Percentiles rank a stretch among this genome's conserved stretches.
Evolutionary conservation across 2,797 vertebrate genomes (phyloP).

Genomic region (Chloroceryle amazona): DNA sequence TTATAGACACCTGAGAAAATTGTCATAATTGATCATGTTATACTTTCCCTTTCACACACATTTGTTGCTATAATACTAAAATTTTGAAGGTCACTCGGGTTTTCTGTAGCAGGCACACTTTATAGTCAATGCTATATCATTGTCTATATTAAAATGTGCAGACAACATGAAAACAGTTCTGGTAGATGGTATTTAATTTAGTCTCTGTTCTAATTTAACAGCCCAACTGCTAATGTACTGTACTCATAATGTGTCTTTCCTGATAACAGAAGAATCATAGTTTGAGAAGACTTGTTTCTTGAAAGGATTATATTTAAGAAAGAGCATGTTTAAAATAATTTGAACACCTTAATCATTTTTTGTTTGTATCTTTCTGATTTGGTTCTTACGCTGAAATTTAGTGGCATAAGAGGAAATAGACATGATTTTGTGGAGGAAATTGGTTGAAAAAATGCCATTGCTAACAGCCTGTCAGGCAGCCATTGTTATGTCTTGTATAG

Average conservation of each 20-base stretch:
- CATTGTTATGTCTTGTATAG: neutral
- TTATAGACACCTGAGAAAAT: neutral
- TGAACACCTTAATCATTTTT: neutral
- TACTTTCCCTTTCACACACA: neutral
- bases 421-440: neutral
- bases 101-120: neutral
- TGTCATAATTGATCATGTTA: neutral
- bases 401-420: neutral
- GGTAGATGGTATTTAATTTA: neutral
- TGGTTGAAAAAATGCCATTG: neutral
- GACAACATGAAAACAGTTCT: neutral
- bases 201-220: neutral
- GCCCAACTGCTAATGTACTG: neutral
- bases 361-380: neutral
- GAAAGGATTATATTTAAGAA: neutral
- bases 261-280: neutral
- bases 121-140: neutral
- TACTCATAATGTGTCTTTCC: neutral
- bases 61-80: neutral
- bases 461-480: neutral
- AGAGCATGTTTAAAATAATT: neutral
- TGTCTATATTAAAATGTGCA: neutral
- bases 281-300: neutral
- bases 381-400: neutral
- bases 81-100: neutral